phyloP scores from a whole-genome alignment of 2,797 vertebrate species.

The Mormyrus proboscirostris region DNA sequence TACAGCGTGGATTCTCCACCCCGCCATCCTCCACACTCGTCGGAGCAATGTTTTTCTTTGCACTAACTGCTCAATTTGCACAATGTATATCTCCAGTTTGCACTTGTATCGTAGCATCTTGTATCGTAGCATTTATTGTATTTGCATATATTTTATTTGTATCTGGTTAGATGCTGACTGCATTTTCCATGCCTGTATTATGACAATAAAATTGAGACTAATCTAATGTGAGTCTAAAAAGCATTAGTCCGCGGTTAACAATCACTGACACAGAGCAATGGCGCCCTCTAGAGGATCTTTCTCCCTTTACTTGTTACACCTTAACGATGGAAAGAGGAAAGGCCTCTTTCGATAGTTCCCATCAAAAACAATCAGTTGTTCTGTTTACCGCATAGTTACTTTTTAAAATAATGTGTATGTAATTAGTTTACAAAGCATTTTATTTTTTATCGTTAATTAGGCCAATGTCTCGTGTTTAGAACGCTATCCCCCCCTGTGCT shows the following conservation, averaged over 20 bases:
- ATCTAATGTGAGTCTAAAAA: neutral
- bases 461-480: too few relatives aligned
- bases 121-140: neutral
- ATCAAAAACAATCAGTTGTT: neutral
- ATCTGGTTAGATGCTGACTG: neutral
- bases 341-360: neutral
- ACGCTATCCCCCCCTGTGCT: too few relatives aligned
- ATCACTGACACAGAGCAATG: neutral
- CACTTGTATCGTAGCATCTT: neutral
- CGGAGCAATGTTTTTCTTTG: neutral
- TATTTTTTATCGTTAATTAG: neutral
- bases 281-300: neutral
- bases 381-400: neutral
- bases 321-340: neutral
- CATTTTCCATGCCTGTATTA: neutral
- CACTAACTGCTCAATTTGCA: neutral
- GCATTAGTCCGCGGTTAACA: neutral
- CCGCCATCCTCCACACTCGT: neutral
- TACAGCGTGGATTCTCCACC: neutral
- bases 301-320: neutral
- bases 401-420: neutral
- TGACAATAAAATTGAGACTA: neutral
- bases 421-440: neutral
- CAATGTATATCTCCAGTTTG: neutral
- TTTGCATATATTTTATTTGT: neutral